These are phyloP conservation scores for Matsumyia berberina DNA, from an alignment of 2,888 invertebrate species.

Conservation along the genomic window DNA sequence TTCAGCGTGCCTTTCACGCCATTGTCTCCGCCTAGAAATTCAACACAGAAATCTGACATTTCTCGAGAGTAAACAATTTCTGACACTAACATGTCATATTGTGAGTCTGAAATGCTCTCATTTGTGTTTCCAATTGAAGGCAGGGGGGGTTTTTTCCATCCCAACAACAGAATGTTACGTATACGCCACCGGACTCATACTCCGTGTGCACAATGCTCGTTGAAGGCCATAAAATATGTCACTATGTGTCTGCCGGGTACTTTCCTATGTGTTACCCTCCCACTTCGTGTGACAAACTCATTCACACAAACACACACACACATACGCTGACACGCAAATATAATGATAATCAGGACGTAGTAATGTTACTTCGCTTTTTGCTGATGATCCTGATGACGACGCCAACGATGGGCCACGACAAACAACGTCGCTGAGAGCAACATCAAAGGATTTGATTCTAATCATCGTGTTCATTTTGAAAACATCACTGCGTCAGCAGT, in stretches of 20 bases:
- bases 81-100: conserved; percentile 73
- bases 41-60: conserved; percentile 62
- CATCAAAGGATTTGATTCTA: conserved; percentile 72
- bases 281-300: conserved; percentile 46
- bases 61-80: conserved; percentile 66
- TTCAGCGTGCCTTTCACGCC: conserved; percentile 56
- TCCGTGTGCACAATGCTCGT: conserved; percentile 57
- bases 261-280: conserved; percentile 26
- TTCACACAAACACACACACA: conserved; percentile 6
- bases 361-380: conserved; percentile 48
- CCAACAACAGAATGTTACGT: conserved; percentile 41
- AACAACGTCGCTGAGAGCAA: conserved; percentile 44
- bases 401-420: conserved; percentile 13
- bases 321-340: conserved; percentile 20
- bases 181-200: conserved; percentile 62
- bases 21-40: conserved; percentile 56
- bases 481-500: conserved; percentile 68
- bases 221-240: conserved; percentile 71
- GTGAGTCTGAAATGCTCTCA: conserved; percentile 68
- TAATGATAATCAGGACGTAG: conserved; percentile 67
- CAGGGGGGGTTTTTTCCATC: conserved; percentile 19
- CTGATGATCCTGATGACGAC: conserved; percentile 25
- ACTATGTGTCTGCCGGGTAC: conserved; percentile 60
- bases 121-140: conserved; percentile 73
- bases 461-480: conserved; percentile 65